Conservation (phyloP, 2,113 vertebrate genomes). For the Neolamprologus ventralis region DNA sequence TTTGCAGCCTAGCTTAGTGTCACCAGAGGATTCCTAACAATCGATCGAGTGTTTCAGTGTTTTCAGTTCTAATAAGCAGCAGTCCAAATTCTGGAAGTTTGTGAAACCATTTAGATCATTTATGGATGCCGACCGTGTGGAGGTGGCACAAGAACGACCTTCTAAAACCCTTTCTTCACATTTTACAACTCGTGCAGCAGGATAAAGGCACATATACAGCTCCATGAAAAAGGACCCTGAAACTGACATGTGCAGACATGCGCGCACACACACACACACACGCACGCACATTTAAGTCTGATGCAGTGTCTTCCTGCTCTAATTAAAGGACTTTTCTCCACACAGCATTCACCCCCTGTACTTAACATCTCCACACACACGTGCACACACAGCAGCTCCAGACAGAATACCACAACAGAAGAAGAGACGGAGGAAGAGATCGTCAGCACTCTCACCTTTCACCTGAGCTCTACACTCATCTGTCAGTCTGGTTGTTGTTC, state of each 20-base stretch:
- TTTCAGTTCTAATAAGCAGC: not conserved
- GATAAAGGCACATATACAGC: not conserved
- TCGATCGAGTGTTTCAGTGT: not conserved
- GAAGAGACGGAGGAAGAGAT: slow-evolving; percentile 11
- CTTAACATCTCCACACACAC: slow-evolving; percentile 48
- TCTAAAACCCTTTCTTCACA: not conserved
- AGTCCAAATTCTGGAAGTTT: not conserved
- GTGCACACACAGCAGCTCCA: not conserved
- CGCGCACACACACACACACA: not conserved
- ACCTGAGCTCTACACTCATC: slow-evolving; percentile 12
- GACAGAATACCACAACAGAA: slow-evolving; percentile 34
- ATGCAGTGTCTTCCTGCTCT: slow-evolving; percentile 66
- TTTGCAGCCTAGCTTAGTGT: not conserved
- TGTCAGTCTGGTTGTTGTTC: not conserved
- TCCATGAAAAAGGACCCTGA: not conserved
- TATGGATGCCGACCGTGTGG: not conserved
- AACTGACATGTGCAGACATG: slow-evolving; percentile 1
- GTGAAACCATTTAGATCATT: not conserved
- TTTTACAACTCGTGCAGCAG: not conserved
- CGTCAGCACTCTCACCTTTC: slow-evolving; percentile 48
- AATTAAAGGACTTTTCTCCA: slow-evolving; percentile 68
- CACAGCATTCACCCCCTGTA: slow-evolving; percentile 59
- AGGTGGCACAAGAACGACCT: not conserved
- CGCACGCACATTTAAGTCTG: slow-evolving; percentile 18
- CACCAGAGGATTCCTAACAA: not conserved